Conservation (phyloP, 2,113 vertebrate genomes). For the Enhydra lutris region DNA sequence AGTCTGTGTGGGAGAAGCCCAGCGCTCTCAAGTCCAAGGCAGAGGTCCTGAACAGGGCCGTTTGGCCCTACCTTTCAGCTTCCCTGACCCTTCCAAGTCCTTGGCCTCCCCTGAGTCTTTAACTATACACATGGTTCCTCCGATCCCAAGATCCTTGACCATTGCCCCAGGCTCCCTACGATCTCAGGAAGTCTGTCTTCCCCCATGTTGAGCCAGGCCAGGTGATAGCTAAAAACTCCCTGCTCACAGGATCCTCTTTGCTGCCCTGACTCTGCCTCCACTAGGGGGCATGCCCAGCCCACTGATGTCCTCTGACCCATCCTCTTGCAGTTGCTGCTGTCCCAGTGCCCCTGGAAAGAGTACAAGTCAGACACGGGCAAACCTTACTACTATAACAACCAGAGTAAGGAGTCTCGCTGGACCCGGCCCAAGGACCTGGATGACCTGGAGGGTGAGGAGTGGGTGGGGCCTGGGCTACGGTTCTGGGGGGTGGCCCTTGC, state of each 20-base stretch:
- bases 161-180: not conserved
- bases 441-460: slow-evolving; percentile 78
- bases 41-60: slow-evolving; percentile 74
- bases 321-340: slow-evolving; percentile 75
- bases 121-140: not conserved
- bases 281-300: not conserved
- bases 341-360: slow-evolving; percentile 81
- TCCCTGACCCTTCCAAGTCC: slow-evolving; percentile 10
- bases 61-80: slow-evolving; percentile 41
- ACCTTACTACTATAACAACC: slow-evolving; percentile 81
- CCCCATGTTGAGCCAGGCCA: not conserved
- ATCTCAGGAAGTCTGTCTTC: slow-evolving; percentile 17
- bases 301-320: slow-evolving; percentile 4
- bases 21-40: slow-evolving; percentile 82
- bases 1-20: slow-evolving; percentile 84
- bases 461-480: not conserved
- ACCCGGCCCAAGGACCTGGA: slow-evolving; percentile 81
- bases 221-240: not conserved
- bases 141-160: not conserved
- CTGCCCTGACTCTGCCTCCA: not conserved
- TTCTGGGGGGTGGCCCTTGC: not conserved
- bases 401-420: slow-evolving; percentile 82
- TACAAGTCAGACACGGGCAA: slow-evolving; percentile 81
- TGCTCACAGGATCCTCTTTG: not conserved
- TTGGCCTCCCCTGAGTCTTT: not conserved